phyloP scores from a whole-genome alignment of 2,113 vertebrate genomes.

The Psittacus erithacus region DNA sequence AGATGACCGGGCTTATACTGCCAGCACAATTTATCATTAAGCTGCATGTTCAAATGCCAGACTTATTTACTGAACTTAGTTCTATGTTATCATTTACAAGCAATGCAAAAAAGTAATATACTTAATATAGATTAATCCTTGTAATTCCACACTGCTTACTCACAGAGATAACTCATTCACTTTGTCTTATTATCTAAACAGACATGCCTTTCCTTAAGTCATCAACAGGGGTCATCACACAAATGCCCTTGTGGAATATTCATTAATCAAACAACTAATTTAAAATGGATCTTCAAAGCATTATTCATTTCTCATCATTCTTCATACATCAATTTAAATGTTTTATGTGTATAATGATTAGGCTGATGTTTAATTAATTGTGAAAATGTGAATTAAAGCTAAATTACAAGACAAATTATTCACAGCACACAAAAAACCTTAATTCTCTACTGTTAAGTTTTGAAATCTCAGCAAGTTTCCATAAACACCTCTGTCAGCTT shows the following conservation, averaged over 20 bases:
- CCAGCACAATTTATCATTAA: slow-evolving; percentile 50
- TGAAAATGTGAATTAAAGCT: slow-evolving; percentile 81
- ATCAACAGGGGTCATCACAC: slow-evolving; percentile 80
- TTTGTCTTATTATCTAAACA: slow-evolving; percentile 81
- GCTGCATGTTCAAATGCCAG: slow-evolving; percentile 66
- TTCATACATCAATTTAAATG: slow-evolving; percentile 79
- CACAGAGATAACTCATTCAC: slow-evolving; percentile 63
- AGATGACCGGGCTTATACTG: neutral
- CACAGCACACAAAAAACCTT: slow-evolving; percentile 18
- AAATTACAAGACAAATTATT: slow-evolving; percentile 79
- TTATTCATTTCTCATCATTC: slow-evolving; percentile 77
- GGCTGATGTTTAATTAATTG: slow-evolving; percentile 84
- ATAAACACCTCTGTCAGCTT: slow-evolving; percentile 24
- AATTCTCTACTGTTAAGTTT: slow-evolving; percentile 31
- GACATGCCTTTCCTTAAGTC: slow-evolving; percentile 79
- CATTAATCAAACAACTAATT: slow-evolving; percentile 83
- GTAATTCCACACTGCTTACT: slow-evolving; percentile 63
- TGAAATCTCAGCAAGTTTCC: neutral
- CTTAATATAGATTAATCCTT: slow-evolving; percentile 73
- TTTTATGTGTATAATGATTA: slow-evolving; percentile 81
- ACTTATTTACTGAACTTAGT: slow-evolving; percentile 74
- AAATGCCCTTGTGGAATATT: slow-evolving; percentile 81
- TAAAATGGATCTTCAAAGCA: slow-evolving; percentile 81
- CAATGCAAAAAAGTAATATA: slow-evolving; percentile 65
- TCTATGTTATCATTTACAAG: slow-evolving; percentile 73